Percentiles rank a stretch among this genome's conserved stretches.
Evolutionary conservation across 2,113 vertebrate genomes (phyloP).

Genomic region (Suricata suricatta): DNA sequence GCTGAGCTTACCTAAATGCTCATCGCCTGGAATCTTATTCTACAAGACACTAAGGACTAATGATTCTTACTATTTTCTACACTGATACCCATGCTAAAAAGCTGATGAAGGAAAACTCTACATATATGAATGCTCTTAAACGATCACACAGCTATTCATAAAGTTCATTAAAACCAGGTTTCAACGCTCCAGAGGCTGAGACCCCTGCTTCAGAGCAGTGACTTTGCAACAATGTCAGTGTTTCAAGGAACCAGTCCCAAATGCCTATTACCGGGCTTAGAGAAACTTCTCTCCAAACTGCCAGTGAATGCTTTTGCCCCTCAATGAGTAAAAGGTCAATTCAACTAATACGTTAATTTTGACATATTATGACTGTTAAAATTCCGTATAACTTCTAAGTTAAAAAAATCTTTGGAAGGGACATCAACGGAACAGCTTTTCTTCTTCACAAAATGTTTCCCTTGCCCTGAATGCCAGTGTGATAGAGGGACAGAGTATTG

Average conservation of each 20-base stretch:
- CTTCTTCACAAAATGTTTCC: conserved; percentile 13
- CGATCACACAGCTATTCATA: neutral
- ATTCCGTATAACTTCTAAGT: conserved; percentile 44
- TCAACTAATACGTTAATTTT: conserved; percentile 47
- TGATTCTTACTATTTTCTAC: conserved; percentile 34
- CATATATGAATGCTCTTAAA: neutral
- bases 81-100: neutral
- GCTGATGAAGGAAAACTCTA: conserved; percentile 6
- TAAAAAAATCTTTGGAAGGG: neutral
- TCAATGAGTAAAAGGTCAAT: conserved; percentile 5
- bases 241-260: neutral
- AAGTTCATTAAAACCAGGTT: neutral
- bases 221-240: neutral
- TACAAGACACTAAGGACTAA: neutral
- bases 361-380: conserved; percentile 12
- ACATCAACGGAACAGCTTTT: conserved; percentile 17
- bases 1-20: neutral
- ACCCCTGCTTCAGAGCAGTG: neutral
- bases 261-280: neutral
- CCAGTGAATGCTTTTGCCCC: neutral
- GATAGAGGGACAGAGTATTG: neutral
- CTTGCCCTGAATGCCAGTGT: neutral
- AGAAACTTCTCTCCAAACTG: conserved; percentile 33
- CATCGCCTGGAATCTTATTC: conserved; percentile 10
- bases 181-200: neutral